A percentile compares a stretch with the other conserved stretches of the same genome.
phyloP scores from a whole-genome alignment of 2,888 invertebrate species.

The Timema cristinae region DNA sequence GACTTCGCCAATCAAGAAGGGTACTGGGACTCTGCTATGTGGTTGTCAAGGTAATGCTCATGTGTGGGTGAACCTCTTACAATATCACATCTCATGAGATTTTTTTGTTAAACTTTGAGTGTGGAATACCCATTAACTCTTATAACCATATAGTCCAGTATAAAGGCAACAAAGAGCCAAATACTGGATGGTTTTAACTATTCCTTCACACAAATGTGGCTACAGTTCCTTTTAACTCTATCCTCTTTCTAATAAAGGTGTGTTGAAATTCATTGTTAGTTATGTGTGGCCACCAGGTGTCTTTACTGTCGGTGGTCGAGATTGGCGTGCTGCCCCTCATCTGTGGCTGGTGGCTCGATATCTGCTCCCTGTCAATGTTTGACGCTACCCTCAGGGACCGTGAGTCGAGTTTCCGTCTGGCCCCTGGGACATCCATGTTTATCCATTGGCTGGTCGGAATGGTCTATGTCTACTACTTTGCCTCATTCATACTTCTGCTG shows the following conservation, averaged over 20 bases:
- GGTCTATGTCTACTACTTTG: constrained; percentile 99
- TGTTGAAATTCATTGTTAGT: not conserved
- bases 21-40: constrained; percentile 91
- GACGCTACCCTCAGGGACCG: constrained; percentile 86
- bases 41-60: constrained; percentile 57
- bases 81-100: not conserved
- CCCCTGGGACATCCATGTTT: constrained; percentile 96
- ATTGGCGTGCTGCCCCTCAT: constrained; percentile 94
- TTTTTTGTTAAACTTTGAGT: no score
- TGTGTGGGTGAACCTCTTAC: not conserved
- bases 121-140: no score
- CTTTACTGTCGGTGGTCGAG: constrained; percentile 91
- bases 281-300: constrained; percentile 60
- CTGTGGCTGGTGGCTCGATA: constrained; percentile 99
- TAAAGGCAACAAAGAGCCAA: no score
- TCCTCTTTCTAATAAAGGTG: no score
- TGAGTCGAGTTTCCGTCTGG: constrained; percentile 79
- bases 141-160: no score
- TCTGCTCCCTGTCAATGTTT: constrained; percentile 91
- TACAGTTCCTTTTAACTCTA: no score
- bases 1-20: constrained; percentile 74
- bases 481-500: constrained; percentile 88
- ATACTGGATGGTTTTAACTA: no score
- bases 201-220: no score
- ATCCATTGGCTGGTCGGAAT: constrained; percentile 99